Conservation (phyloP, 2,888 invertebrate genomes). For the Athalia circularis region DNA sequence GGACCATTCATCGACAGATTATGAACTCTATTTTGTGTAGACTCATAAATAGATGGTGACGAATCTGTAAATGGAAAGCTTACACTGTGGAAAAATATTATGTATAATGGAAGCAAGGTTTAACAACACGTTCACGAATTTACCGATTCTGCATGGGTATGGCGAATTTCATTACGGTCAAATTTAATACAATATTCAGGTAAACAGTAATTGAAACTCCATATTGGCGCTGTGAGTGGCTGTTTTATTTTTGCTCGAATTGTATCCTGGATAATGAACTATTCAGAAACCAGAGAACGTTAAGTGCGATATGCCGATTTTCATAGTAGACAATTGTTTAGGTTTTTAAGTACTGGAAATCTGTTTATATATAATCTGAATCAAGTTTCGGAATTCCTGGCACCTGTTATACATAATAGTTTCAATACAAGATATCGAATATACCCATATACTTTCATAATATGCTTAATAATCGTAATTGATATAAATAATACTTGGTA, state of each 20-base stretch:
- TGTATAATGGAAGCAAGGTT: slow-evolving; percentile 46
- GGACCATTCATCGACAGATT: slow-evolving; percentile 25
- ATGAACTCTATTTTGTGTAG: slow-evolving; percentile 10
- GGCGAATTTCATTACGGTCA: slow-evolving; percentile 46
- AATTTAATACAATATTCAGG: slow-evolving; percentile 10
- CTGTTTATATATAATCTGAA: background rate
- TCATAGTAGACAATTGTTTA: background rate
- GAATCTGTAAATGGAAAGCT: slow-evolving; percentile 17
- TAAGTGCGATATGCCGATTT: background rate
- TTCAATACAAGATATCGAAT: slow-evolving; percentile 4
- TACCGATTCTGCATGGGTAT: slow-evolving; percentile 56
- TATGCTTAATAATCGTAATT: background rate
- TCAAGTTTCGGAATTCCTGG: background rate
- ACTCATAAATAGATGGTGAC: slow-evolving; percentile 48
- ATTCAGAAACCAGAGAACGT: background rate
- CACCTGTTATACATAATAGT: slow-evolving; percentile 28
- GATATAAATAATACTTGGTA: slow-evolving; percentile 36
- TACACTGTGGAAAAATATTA: slow-evolving; percentile 10
- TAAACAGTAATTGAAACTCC: slow-evolving; percentile 9
- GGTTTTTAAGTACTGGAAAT: background rate
- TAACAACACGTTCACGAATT: slow-evolving; percentile 53
- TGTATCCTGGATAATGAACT: background rate
- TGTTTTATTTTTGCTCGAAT: slow-evolving; percentile 29
- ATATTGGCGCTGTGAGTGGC: slow-evolving; percentile 28
- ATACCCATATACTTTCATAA: background rate